A percentile compares a stretch with the other conserved stretches of the same genome.
These are phyloP conservation scores for Pyrocoelia pectoralis DNA, from an alignment of 2,888 invertebrate species.

Conservation along the genomic window DNA sequence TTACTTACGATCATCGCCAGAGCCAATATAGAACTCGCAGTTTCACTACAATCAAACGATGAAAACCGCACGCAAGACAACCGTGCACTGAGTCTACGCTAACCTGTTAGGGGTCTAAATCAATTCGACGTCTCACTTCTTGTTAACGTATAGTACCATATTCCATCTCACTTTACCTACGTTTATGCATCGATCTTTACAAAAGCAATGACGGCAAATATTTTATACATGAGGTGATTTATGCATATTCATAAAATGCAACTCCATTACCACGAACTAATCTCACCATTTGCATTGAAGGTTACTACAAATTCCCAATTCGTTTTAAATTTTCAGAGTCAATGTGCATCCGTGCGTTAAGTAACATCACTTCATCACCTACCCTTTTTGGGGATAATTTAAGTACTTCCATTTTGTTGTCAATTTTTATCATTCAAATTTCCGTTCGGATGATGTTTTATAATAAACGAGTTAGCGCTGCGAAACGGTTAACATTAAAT, in stretches of 20 bases:
- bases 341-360: too few species aligned
- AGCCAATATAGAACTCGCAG: conserved; percentile 4
- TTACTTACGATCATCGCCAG: not conserved
- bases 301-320: too few species aligned
- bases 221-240: conserved; percentile 23
- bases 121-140: conserved; percentile 20
- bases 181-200: conserved; percentile 30
- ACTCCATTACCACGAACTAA: too few species aligned
- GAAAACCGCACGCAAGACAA: conserved; percentile 36
- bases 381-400: too few species aligned
- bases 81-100: conserved; percentile 39
- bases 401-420: too few species aligned
- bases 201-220: conserved; percentile 22
- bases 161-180: conserved; percentile 19
- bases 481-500: too few species aligned
- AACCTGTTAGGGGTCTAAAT: conserved; percentile 38
- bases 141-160: not conserved
- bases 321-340: too few species aligned
- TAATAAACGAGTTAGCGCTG: too few species aligned
- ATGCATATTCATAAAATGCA: not conserved
- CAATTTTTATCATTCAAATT: too few species aligned
- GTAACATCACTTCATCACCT: too few species aligned
- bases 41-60: conserved; percentile 14
- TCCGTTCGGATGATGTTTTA: too few species aligned
- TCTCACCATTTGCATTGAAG: too few species aligned